Base-by-base conservation (phyloP, 2,797 vertebrate genomes). In the Enteromius radiatus region DNA sequence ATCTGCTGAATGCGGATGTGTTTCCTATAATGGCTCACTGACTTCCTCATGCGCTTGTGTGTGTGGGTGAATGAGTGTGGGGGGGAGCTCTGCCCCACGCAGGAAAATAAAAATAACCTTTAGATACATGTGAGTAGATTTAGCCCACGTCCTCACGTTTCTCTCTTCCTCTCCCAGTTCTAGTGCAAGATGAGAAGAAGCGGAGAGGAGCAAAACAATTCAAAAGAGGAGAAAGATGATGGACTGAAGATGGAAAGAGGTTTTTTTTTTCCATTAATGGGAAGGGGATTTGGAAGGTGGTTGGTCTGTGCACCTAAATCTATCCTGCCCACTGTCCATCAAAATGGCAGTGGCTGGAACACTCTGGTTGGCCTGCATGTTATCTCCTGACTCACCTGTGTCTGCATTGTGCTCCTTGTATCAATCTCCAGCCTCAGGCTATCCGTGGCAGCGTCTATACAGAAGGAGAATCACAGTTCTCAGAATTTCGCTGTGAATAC, bases 91-190 rank as follows among this genome's bases (percentile, higher is more conserved):
- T 85, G 61, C 93, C 71, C 93, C 93, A 94, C 92, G 82, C 92
- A 3, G 85, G 74, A 88, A 86, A 91, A 90, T 89, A 90, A 94
- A 95, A 95, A 95, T 94, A 95, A 92, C 93, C 89, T 91, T 94
- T 94, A 91, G 91, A 92, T 93, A 92, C 91, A 92, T 94, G 92
- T 92, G 91, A 92, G 89, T 86, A 73, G 89, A 92, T 94, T 94
- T 90, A 91, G 90, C 90, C 93, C 88, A 90, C 88, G 85, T 87
- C 89, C 89, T 86, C 88, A 87, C 88, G 84, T 76, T 67, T 36
- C 41, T 80, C 74, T 36, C 65, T 80, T 78, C 63, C 78, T 64
- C 79, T 76, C 45, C 38, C 67, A 71, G 38, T 78, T 81, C 70
- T 38, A 64, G 59, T 49, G 31, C 36, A 65, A 79, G 23, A 43